These are phyloP conservation scores for Silurus aristotelis DNA, from an alignment of 2,797 vertebrate species.

Conservation along the genomic window DNA sequence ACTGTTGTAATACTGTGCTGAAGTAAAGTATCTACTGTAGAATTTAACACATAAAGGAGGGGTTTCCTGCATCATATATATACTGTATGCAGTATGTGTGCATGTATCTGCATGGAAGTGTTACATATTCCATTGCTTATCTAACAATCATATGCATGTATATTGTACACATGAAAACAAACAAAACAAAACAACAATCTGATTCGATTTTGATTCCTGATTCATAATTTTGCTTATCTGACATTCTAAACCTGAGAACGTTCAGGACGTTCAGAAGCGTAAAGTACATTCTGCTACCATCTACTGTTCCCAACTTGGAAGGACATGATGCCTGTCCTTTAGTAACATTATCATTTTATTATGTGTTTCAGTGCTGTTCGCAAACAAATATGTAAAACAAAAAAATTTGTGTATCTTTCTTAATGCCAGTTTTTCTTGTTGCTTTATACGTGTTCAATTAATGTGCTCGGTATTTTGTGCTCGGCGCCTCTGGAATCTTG, in stretches of 20 bases:
- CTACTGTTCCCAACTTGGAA: constrained; percentile 30
- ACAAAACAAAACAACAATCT: neutral
- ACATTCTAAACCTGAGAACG: neutral
- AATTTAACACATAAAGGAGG: neutral
- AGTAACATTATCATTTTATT: neutral
- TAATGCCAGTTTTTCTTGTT: neutral
- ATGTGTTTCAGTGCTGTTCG: neutral
- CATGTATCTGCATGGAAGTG: neutral
- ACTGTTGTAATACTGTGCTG: neutral
- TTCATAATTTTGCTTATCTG: neutral
- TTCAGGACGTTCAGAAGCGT: neutral
- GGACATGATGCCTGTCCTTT: neutral
- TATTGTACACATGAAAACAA: neutral
- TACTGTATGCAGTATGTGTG: neutral
- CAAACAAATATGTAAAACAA: neutral
- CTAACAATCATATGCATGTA: neutral
- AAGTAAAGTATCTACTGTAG: neutral
- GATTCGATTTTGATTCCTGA: neutral
- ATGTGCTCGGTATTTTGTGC: neutral
- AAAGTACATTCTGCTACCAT: constrained; percentile 39
- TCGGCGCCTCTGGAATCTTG: neutral
- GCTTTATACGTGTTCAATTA: neutral
- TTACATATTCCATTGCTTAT: neutral
- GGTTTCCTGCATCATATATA: neutral
- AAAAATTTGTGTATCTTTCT: neutral